A percentile compares a stretch with the other conserved stretches of the same genome.
Conservation (phyloP, 2,113 vertebrate genomes). For the Parotia lawesii region DNA sequence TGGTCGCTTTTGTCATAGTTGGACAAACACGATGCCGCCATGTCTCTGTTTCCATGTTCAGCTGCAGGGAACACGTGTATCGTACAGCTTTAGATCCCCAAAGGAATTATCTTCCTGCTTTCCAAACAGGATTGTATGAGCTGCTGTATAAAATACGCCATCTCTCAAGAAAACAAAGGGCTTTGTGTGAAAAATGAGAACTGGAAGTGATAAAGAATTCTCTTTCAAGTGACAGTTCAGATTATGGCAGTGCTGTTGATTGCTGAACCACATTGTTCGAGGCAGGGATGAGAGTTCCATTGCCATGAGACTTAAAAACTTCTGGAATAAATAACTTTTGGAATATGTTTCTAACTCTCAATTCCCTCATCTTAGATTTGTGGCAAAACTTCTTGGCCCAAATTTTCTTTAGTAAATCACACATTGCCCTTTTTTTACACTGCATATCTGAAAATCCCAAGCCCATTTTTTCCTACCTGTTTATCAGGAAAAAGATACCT, state of each 20-base stretch:
- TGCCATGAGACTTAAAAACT: not conserved
- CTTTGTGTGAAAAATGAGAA: not conserved
- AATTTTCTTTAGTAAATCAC: not conserved
- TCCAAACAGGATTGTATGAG: not conserved
- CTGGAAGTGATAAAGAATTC: not conserved
- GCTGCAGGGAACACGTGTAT: accelerated
- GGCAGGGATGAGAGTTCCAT: not conserved
- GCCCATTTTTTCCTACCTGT: not conserved
- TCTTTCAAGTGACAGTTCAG: not conserved
- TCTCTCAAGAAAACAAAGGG: not conserved
- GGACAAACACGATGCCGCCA: accelerated
- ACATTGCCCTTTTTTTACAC: not conserved
- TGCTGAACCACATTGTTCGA: not conserved
- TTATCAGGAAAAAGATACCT: not conserved
- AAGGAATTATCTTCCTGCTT: not conserved
- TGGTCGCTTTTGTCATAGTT: not conserved
- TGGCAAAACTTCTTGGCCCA: not conserved
- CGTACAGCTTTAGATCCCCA: not conserved
- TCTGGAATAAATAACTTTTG: not conserved
- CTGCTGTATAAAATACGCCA: not conserved
- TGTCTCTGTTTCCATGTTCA: not conserved
- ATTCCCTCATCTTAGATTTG: not conserved
- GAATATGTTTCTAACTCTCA: not conserved
- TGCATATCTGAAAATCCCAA: not conserved
- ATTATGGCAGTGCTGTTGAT: not conserved